phyloP scores from a whole-genome alignment of 2,888 invertebrate genomes.

The Ichneumoninae sp. region DNA sequence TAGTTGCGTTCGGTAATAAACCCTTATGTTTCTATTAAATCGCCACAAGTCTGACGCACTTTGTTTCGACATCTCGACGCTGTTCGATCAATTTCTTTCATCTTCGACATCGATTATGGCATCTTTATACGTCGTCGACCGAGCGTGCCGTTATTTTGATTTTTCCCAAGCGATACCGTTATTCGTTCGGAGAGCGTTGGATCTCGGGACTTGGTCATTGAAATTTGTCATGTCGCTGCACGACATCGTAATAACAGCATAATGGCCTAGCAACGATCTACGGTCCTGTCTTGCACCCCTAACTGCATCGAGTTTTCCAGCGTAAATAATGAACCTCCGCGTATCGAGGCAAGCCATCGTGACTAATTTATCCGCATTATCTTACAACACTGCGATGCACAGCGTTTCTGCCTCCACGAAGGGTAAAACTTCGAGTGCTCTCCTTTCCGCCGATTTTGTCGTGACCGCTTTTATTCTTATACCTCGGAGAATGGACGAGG shows the following conservation, averaged over 20 bases:
- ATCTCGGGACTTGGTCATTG: background rate
- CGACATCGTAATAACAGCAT: constrained; percentile 13
- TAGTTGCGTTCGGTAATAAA: background rate
- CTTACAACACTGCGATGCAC: background rate
- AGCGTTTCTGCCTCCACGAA: background rate
- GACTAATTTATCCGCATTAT: constrained; percentile 26
- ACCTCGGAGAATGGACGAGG: constrained; percentile 44
- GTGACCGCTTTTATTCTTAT: constrained; percentile 11
- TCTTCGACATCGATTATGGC: background rate
- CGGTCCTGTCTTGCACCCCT: background rate
- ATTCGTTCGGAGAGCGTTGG: background rate
- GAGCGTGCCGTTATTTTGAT: background rate
- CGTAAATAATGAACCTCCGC: constrained; percentile 19
- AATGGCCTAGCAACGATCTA: background rate
- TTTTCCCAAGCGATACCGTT: background rate
- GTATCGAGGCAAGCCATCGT: constrained; percentile 1
- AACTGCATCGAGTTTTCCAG: background rate
- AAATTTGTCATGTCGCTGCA: background rate
- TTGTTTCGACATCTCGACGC: background rate
- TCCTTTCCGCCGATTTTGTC: background rate
- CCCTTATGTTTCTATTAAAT: background rate
- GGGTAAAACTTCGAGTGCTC: background rate
- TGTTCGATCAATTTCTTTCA: background rate
- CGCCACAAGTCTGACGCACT: background rate
- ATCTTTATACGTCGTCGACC: background rate